These are phyloP conservation scores for Saccopteryx leptura DNA, from an alignment of 2,113 vertebrate species.

Conservation along the genomic window DNA sequence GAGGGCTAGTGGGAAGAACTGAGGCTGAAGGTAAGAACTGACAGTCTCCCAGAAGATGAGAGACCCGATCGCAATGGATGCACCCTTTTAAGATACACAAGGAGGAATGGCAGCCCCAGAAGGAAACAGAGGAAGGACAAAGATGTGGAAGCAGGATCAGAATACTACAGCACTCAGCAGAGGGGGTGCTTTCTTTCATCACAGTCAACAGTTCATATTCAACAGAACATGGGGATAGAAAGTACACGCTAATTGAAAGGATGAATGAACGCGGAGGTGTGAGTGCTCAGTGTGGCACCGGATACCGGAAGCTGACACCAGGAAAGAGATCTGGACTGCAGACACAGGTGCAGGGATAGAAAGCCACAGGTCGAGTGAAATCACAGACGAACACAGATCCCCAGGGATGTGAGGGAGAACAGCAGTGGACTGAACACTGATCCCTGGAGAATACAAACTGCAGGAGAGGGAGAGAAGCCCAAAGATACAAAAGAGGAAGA, in stretches of 20 bases:
- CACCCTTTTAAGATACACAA: neutral
- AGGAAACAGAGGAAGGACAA: neutral
- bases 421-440: neutral
- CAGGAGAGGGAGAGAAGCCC: neutral
- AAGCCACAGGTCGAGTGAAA: neutral
- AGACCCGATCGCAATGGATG: neutral
- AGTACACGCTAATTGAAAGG: neutral
- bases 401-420: neutral
- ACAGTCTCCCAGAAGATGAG: neutral
- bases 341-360: neutral
- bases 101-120: neutral
- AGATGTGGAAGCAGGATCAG: neutral
- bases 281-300: neutral
- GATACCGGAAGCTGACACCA: neutral
- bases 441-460: neutral
- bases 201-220: neutral
- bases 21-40: neutral
- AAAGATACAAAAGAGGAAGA: neutral
- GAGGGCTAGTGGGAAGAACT: neutral
- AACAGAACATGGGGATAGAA: neutral
- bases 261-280: neutral
- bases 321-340: neutral
- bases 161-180: neutral
- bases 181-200: neutral
- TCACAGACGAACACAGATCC: neutral